A percentile compares a stretch with the other conserved stretches of the same genome.
phyloP scores from a whole-genome alignment of 2,797 vertebrate species.

The Smutsia temminckii region DNA sequence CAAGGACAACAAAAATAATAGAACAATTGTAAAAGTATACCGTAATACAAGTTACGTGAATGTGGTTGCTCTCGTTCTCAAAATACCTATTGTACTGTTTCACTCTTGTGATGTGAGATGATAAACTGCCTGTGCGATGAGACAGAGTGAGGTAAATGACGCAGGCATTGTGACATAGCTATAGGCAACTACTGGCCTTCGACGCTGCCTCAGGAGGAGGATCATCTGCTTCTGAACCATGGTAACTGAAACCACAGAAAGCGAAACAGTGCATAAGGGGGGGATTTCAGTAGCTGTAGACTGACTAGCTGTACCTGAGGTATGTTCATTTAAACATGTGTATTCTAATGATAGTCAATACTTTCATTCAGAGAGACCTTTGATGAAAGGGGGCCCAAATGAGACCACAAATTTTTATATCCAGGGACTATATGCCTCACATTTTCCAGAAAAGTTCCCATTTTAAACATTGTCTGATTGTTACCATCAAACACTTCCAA shows the following conservation, averaged over 20 bases:
- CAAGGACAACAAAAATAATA: background rate
- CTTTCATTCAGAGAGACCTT: background rate
- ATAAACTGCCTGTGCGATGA: background rate
- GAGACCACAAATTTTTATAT: background rate
- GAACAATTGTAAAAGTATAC: background rate
- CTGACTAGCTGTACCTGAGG: background rate
- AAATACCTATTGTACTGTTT: background rate
- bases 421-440: background rate
- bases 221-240: background rate
- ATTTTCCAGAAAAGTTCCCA: slow-evolving; percentile 5
- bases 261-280: too few species aligned
- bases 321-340: background rate
- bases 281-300: background rate
- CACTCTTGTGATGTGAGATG: background rate
- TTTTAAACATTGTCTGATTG: background rate
- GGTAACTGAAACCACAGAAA: background rate
- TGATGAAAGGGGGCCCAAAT: background rate
- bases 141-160: background rate
- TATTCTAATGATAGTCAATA: background rate
- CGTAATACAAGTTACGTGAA: background rate
- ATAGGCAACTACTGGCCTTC: background rate
- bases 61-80: background rate
- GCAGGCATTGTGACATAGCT: background rate
- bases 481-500: background rate
- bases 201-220: background rate